These are phyloP conservation scores for Tryphoninae sp. DNA, from an alignment of 2,888 invertebrate species.

Conservation along the genomic window DNA sequence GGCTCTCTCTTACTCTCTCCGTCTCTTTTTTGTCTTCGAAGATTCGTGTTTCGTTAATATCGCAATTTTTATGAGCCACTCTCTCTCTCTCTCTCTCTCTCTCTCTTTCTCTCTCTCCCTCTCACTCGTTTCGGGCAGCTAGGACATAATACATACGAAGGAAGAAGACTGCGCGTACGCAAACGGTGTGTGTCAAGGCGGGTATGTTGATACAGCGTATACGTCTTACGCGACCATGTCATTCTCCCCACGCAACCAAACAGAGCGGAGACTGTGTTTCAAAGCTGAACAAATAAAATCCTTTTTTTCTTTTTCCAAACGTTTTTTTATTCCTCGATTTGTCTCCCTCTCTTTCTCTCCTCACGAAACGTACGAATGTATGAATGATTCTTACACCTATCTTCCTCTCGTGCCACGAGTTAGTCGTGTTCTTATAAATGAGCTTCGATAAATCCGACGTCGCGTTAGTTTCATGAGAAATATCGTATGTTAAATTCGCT, in stretches of 20 bases:
- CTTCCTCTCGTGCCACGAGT: conserved; percentile 47
- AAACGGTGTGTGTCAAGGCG: conserved; percentile 37
- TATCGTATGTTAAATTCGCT: conserved; percentile 38
- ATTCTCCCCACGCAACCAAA: conserved; percentile 59
- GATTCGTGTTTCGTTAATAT: conserved; percentile 64
- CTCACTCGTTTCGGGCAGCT: conserved; percentile 24
- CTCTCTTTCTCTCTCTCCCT: neutral
- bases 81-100: no score
- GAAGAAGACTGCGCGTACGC: conserved; percentile 3
- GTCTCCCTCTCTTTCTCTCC: conserved; percentile 2
- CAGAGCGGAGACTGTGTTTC: conserved; percentile 31
- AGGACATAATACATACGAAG: conserved; percentile 32
- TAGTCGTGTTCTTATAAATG: conserved; percentile 60
- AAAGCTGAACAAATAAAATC: conserved; percentile 49
- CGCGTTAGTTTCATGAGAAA: conserved; percentile 52
- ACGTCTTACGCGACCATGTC: conserved; percentile 38
- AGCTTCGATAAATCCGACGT: conserved; percentile 60
- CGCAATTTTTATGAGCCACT: conserved; percentile 54
- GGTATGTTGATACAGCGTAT: conserved; percentile 14
- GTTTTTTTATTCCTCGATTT: neutral
- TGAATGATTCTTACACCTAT: conserved; percentile 61
- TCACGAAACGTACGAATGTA: conserved; percentile 40
- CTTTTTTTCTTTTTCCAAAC: neutral
- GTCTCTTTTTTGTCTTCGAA: conserved; percentile 18
- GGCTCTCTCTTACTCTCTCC: neutral